phyloP scores from a whole-genome alignment of 1,140 invertebrate species.

The Zaprionus ghesquierei region DNA sequence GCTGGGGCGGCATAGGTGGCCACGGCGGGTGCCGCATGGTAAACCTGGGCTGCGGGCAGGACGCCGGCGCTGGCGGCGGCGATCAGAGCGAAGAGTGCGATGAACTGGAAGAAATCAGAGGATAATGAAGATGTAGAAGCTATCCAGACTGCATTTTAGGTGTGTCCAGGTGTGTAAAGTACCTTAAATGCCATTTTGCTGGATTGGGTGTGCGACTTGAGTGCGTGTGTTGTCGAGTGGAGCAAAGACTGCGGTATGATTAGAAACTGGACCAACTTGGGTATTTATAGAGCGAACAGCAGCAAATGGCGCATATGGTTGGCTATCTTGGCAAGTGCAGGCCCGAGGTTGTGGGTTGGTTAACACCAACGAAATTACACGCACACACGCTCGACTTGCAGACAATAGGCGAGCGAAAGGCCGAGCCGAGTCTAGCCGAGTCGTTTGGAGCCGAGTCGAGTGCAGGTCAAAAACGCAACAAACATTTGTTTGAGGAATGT shows the following conservation, averaged over 20 bases:
- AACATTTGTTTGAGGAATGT: slow-evolving; percentile 60
- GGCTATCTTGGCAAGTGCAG: slow-evolving; percentile 26
- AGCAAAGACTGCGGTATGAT: slow-evolving; percentile 34
- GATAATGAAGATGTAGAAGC: not conserved
- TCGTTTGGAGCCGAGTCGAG: not conserved
- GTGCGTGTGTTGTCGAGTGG: slow-evolving; percentile 24
- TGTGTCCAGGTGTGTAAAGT: slow-evolving; percentile 5
- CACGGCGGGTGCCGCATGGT: slow-evolving; percentile 57
- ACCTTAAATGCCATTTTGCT: slow-evolving; percentile 73
- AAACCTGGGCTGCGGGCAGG: slow-evolving; percentile 63
- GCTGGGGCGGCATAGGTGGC: slow-evolving; percentile 47
- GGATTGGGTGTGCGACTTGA: slow-evolving; percentile 26
- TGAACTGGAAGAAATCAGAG: slow-evolving; percentile 31
- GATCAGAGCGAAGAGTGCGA: slow-evolving; percentile 72
- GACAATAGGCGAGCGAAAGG: slow-evolving; percentile 66
- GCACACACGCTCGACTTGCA: slow-evolving; percentile 2
- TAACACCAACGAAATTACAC: slow-evolving; percentile 28
- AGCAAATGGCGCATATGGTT: too few species aligned
- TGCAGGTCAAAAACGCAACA: slow-evolving; percentile 52
- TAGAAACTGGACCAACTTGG: slow-evolving; percentile 17
- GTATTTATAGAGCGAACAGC: slow-evolving; percentile 32
- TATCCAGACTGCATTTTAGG: not conserved
- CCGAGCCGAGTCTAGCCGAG: slow-evolving; percentile 20
- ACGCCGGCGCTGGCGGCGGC: slow-evolving; percentile 66
- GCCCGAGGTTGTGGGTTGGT: slow-evolving; percentile 43